Evolutionary conservation across 2,113 vertebrate species (phyloP).

Genomic region (Anolis carolinensis): DNA sequence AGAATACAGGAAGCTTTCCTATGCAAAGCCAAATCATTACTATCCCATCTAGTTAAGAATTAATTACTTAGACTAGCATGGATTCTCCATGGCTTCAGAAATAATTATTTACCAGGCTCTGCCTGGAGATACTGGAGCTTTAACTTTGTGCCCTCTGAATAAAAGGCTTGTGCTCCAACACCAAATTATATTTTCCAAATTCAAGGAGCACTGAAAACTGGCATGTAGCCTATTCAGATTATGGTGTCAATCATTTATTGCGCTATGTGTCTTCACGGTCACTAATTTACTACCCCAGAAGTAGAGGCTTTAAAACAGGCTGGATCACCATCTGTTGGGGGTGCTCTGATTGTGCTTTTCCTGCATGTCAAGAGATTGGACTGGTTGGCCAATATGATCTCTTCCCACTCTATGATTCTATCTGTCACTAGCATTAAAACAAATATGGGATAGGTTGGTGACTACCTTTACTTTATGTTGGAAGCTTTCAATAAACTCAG

Average conservation of each 20-base stretch:
- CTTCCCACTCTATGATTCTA: too few species aligned
- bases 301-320: not conserved
- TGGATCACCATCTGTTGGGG: not conserved
- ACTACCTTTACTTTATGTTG: not conserved
- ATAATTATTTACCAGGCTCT: not conserved
- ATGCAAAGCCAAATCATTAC: too few species aligned
- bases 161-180: too few species aligned
- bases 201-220: not conserved
- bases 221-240: not conserved
- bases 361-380: too few species aligned
- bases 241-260: not conserved
- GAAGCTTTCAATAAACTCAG: not conserved
- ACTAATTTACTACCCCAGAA: not conserved
- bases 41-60: not conserved
- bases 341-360: too few species aligned
- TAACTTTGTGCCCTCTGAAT: not conserved
- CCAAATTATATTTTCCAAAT: not conserved
- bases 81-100: not conserved
- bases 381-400: too few species aligned
- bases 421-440: too few species aligned
- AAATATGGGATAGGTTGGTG: not conserved
- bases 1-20: too few species aligned
- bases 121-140: not conserved
- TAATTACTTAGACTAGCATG: not conserved
- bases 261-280: not conserved